phyloP scores from a whole-genome alignment of 2,113 vertebrate species.

The Phoxinus phoxinus region DNA sequence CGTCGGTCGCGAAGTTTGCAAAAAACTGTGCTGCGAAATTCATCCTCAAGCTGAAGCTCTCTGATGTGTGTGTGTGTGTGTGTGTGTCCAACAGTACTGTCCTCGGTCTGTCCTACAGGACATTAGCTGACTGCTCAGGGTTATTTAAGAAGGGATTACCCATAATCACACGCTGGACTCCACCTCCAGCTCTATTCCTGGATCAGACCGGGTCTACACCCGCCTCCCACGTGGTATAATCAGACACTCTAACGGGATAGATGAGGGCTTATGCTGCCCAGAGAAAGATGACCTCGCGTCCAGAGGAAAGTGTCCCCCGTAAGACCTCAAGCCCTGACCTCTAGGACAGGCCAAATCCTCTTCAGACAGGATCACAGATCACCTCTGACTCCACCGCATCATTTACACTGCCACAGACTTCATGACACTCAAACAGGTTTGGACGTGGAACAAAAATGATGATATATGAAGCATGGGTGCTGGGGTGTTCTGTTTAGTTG shows the following conservation, averaged over 20 bases:
- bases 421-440: background rate
- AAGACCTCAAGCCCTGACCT: background rate
- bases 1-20: conserved; percentile 79
- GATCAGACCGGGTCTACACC: conserved; percentile 70
- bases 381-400: background rate
- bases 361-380: conserved; percentile 48
- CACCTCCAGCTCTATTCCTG: conserved; percentile 74
- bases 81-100: conserved; percentile 15
- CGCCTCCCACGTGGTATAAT: conserved; percentile 75
- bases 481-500: background rate
- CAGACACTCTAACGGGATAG: conserved; percentile 74
- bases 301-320: background rate
- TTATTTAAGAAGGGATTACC: conserved; percentile 78
- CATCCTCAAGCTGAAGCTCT: conserved; percentile 70
- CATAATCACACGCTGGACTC: conserved; percentile 61
- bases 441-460: too few species aligned
- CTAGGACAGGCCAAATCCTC: conserved; percentile 41
- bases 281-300: background rate
- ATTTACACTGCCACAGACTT: background rate
- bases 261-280: conserved; percentile 68
- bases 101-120: conserved; percentile 50
- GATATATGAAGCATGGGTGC: too few species aligned
- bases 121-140: conserved; percentile 48
- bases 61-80: conserved; percentile 36
- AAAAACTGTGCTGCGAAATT: conserved; percentile 89